Conservation (phyloP, 2,797 vertebrate genomes). For the Cichlasoma orientale region DNA sequence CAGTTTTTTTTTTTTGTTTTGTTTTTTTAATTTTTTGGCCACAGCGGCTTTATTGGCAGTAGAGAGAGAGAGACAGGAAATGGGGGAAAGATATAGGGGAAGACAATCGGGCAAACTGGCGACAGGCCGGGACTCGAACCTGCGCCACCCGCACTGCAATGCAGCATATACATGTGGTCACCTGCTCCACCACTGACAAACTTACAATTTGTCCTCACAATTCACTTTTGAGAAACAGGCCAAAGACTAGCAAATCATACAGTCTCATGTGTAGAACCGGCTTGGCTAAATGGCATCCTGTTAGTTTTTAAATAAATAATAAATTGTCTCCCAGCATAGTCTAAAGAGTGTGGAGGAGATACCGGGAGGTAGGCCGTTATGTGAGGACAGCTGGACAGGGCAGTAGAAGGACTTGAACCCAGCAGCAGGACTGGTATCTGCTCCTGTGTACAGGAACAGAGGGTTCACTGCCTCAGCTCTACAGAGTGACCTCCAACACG, state of each 20-base stretch:
- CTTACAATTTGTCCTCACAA: neutral
- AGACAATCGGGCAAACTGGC: no score
- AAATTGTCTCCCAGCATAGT: neutral
- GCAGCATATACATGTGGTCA: no score
- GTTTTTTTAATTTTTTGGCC: no score
- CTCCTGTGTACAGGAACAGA: neutral
- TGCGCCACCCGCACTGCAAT: no score
- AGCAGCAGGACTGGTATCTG: neutral
- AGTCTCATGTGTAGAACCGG: neutral
- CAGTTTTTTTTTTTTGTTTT: no score
- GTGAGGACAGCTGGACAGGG: neutral
- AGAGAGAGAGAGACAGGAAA: no score
- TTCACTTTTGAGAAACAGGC: neutral
- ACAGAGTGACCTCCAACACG: fast-evolving
- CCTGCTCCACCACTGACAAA: no score
- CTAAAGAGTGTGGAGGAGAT: neutral
- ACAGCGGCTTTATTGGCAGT: no score
- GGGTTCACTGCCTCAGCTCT: neutral
- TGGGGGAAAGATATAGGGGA: no score
- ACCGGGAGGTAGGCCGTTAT: no score
- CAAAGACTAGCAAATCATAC: neutral
- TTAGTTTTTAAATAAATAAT: neutral
- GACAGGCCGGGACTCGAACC: no score
- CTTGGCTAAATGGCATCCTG: neutral
- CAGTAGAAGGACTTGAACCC: neutral